These are phyloP conservation scores for Nannoperca australis DNA, from an alignment of 2,797 vertebrate genomes.

Conservation along the genomic window DNA sequence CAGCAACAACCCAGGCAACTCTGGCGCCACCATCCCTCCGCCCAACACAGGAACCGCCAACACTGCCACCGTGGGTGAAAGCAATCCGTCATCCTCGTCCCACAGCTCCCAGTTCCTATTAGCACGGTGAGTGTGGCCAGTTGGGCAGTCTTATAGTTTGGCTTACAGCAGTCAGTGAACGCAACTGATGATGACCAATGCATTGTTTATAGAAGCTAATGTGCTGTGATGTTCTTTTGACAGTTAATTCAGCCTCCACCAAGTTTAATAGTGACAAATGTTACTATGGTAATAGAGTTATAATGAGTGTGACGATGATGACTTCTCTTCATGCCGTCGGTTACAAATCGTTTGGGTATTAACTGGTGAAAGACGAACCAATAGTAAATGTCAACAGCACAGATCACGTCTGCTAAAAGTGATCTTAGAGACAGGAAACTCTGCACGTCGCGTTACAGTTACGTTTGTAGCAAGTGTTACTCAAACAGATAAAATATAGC, in stretches of 20 bases:
- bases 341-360: neutral
- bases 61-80: constrained; percentile 88
- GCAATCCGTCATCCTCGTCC: constrained; percentile 88
- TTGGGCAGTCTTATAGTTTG: neutral
- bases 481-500: neutral
- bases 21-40: constrained; percentile 89
- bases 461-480: neutral
- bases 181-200: neutral
- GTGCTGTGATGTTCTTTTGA: neutral
- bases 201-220: neutral
- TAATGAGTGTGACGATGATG: neutral
- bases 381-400: neutral
- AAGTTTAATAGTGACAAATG: too few relatives aligned
- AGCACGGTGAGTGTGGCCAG: constrained; percentile 87
- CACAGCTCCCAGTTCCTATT: constrained; percentile 98
- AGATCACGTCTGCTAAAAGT: neutral
- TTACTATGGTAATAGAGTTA: neutral
- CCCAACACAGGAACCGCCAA: constrained; percentile 85
- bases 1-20: constrained; percentile 91
- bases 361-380: neutral
- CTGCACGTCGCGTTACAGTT: neutral
- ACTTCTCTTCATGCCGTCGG: neutral
- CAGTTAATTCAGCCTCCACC: neutral
- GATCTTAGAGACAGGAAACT: neutral
- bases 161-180: neutral